phyloP scores from a whole-genome alignment of 1,140 invertebrate species.

The Cephus cinctus region DNA sequence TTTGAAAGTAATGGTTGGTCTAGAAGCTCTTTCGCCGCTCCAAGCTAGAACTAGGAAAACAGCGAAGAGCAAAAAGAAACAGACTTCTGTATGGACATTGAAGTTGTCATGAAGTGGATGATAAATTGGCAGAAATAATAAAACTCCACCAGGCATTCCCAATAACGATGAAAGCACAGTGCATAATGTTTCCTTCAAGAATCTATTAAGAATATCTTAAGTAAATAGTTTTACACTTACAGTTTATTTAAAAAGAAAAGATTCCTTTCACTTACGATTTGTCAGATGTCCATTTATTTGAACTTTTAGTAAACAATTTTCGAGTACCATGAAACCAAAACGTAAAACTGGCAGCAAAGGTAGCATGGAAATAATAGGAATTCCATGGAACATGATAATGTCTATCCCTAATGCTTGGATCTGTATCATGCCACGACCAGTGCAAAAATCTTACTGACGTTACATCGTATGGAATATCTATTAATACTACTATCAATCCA shows the following conservation, averaged over 20 bases:
- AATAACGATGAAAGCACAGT: constrained; percentile 60
- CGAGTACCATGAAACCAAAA: constrained; percentile 66
- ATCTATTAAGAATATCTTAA: constrained; percentile 47
- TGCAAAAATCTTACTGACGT: constrained; percentile 77
- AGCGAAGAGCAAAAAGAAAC: constrained; percentile 64
- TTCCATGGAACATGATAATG: constrained; percentile 79
- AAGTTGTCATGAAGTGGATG: constrained; percentile 72
- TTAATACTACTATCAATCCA: constrained; percentile 69
- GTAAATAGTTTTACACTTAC: constrained; percentile 3
- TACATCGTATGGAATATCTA: constrained; percentile 82
- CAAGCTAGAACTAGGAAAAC: constrained; percentile 63
- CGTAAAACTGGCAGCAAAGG: constrained; percentile 71
- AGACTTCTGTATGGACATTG: constrained; percentile 71
- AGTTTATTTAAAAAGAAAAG: constrained; percentile 14
- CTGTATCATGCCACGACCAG: constrained; percentile 86
- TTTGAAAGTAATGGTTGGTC: not conserved
- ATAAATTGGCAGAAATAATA: constrained; percentile 71
- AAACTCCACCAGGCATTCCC: constrained; percentile 69
- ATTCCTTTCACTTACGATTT: constrained; percentile 9
- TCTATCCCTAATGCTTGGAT: constrained; percentile 76
- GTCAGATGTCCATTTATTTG: constrained; percentile 56
- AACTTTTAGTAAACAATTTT: constrained; percentile 55
- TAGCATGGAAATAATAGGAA: constrained; percentile 79
- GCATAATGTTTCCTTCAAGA: constrained; percentile 60
- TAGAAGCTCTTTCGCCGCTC: constrained; percentile 48